Conservation (phyloP, 1,140 invertebrate genomes). For the Ctenoplectra terminalis region DNA sequence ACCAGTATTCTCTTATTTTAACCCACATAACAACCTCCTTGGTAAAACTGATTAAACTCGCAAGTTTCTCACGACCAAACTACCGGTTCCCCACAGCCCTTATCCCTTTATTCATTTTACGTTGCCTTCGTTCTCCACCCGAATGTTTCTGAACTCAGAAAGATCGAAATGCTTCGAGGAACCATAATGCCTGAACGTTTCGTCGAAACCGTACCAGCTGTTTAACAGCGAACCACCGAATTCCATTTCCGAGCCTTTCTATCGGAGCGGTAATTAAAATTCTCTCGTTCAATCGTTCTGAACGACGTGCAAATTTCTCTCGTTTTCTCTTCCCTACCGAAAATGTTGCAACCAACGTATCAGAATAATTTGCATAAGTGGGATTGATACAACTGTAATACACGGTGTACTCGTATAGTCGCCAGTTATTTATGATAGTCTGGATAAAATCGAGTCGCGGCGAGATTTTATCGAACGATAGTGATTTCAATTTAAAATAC, state of each 20-base stretch:
- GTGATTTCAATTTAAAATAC: conserved; percentile 27
- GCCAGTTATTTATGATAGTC: conserved; percentile 11
- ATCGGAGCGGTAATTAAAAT: conserved; percentile 18
- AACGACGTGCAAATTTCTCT: neutral
- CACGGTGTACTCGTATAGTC: neutral
- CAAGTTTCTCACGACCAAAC: neutral
- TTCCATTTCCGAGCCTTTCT: neutral
- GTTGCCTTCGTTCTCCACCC: neutral
- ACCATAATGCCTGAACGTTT: neutral
- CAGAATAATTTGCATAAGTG: neutral
- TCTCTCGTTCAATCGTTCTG: neutral
- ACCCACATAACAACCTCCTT: conserved; percentile 11
- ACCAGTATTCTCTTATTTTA: neutral
- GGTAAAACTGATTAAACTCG: conserved; percentile 17
- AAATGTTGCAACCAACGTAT: conserved; percentile 3
- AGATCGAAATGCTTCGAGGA: neutral
- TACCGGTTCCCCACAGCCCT: neutral
- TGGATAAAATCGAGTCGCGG: neutral
- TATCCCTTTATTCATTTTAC: no score
- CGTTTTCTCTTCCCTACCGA: neutral
- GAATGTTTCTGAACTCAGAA: neutral
- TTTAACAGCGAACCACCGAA: neutral
- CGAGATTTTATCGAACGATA: neutral
- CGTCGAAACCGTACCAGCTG: neutral
- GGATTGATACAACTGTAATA: no score